phyloP scores from a whole-genome alignment of 2,113 vertebrate species.

The Macroglossus sobrinus region DNA sequence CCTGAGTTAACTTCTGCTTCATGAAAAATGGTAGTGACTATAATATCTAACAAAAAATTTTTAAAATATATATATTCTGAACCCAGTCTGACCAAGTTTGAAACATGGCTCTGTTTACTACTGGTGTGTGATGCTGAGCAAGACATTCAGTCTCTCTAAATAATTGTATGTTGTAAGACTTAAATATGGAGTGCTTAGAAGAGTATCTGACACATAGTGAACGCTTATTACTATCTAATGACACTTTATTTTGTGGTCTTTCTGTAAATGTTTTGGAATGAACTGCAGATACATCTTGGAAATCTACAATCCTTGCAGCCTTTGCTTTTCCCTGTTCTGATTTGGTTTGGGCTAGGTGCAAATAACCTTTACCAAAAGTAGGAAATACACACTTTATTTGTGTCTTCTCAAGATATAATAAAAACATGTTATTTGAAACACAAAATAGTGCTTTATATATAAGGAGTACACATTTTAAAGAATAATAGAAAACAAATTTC shows the following conservation, averaged over 20 bases:
- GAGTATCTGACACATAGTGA: background rate
- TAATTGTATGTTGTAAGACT: background rate
- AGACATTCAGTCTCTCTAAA: background rate
- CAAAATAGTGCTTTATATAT: background rate
- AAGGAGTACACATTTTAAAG: background rate
- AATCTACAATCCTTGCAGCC: background rate
- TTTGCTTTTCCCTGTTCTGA: background rate
- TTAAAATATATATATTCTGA: background rate
- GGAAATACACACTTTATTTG: background rate
- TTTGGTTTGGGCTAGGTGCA: background rate
- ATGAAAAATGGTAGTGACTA: background rate
- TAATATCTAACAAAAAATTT: background rate
- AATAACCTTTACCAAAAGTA: background rate
- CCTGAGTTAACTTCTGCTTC: background rate
- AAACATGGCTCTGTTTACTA: background rate
- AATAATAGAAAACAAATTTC: background rate
- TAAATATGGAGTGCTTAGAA: background rate
- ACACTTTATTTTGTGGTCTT: background rate
- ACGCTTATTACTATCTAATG: background rate
- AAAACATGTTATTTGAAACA: background rate
- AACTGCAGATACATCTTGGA: background rate
- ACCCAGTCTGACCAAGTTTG: background rate
- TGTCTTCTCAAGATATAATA: background rate
- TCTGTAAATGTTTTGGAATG: background rate
- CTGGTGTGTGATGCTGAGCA: background rate